Conservation (phyloP, 2,797 vertebrate genomes). For the Nasua narica region DNA sequence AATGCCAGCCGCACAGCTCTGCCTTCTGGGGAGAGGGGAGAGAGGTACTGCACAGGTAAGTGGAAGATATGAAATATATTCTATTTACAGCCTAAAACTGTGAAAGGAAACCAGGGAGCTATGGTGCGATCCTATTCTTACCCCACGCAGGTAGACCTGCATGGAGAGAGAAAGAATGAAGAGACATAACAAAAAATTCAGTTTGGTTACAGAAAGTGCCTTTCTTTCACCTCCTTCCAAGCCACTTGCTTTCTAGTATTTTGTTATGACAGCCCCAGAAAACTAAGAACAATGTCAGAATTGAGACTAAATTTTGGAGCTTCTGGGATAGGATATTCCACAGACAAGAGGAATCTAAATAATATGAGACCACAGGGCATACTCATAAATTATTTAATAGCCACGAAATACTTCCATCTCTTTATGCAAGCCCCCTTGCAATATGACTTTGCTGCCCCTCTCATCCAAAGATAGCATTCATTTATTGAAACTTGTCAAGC, state of each 20-base stretch:
- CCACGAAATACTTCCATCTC: not conserved
- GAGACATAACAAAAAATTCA: not conserved
- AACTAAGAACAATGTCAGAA: not conserved
- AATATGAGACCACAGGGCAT: not conserved
- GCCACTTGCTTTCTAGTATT: not conserved
- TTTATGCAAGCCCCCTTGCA: not conserved
- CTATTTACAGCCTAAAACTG: not conserved
- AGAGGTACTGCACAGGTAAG: not conserved
- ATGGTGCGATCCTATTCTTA: not conserved
- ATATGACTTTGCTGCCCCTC: not conserved
- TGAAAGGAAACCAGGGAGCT: not conserved
- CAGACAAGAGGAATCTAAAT: not conserved
- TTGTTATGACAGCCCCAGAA: not conserved
- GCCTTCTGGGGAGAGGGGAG: not conserved
- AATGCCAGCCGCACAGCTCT: not conserved
- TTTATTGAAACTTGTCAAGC: not conserved
- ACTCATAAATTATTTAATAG: not conserved
- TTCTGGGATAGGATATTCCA: not conserved
- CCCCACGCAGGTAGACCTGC: not conserved
- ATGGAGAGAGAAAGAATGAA: not conserved
- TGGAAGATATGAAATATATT: not conserved
- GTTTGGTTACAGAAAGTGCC: not conserved
- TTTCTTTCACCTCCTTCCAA: not conserved
- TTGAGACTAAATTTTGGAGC: not conserved
- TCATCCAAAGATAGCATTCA: not conserved